Evolutionary conservation across 2,888 invertebrate species (phyloP).

Genomic region (Apocheima hispidaria): DNA sequence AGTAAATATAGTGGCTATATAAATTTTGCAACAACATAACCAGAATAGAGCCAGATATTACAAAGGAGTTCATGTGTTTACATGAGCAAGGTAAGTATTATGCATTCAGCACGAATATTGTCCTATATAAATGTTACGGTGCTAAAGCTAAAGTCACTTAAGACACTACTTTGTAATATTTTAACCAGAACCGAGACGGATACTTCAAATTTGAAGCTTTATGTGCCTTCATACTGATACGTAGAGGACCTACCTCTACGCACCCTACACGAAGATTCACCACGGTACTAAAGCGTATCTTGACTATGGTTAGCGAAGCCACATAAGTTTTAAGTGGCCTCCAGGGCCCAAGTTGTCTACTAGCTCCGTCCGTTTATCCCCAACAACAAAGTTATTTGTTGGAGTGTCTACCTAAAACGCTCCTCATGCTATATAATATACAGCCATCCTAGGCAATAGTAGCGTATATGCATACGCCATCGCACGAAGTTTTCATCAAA

Average conservation of each 20-base stretch:
- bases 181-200: neutral
- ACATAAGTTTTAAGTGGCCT: slow-evolving; percentile 84
- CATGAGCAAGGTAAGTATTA: too few species aligned
- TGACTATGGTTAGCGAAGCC: slow-evolving; percentile 78
- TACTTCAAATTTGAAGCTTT: neutral
- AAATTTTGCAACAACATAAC: too few species aligned
- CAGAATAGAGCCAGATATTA: too few species aligned
- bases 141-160: neutral
- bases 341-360: slow-evolving; percentile 70
- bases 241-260: neutral
- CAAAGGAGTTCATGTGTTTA: too few species aligned
- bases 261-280: slow-evolving; percentile 16
- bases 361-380: slow-evolving; percentile 72
- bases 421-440: slow-evolving; percentile 54
- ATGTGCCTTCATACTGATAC: neutral
- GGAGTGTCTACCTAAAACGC: slow-evolving; percentile 71
- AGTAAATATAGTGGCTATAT: too few species aligned
- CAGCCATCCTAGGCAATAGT: too few species aligned
- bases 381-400: slow-evolving; percentile 80
- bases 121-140: too few species aligned
- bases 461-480: too few species aligned
- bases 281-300: slow-evolving; percentile 25
- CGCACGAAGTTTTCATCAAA: too few species aligned
- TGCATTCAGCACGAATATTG: too few species aligned
- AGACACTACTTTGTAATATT: neutral